Conservation (phyloP, 92 coral and sea anemone genomes). For the Galaxea fascicularis region DNA sequence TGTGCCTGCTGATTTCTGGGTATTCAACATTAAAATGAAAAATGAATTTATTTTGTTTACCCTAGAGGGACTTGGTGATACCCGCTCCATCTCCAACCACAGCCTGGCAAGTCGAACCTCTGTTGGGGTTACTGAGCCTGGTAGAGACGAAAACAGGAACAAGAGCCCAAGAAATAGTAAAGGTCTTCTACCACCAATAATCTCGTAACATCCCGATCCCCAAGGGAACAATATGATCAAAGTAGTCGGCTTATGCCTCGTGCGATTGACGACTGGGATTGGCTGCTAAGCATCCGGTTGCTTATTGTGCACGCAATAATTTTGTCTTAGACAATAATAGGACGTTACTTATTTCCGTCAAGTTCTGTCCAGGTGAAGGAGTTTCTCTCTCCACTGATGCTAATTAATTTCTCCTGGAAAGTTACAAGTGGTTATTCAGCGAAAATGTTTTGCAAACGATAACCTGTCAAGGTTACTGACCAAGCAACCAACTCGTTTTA, state of each 20-base stretch:
- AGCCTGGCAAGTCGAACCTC: conserved; percentile 73
- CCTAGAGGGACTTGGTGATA: conserved; percentile 43
- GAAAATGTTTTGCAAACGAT: background rate
- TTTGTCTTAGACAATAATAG: background rate
- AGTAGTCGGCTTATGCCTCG: background rate
- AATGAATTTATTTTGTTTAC: no score
- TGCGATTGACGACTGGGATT: background rate
- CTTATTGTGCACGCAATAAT: background rate
- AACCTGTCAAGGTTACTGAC: no score
- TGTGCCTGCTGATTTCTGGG: no score
- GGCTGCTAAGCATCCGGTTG: background rate
- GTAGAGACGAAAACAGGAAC: conserved; percentile 37
- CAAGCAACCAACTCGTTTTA: no score
- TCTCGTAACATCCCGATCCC: conserved; percentile 47
- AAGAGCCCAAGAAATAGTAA: conserved; percentile 81
- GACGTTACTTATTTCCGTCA: background rate
- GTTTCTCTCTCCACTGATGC: background rate
- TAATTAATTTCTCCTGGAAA: background rate
- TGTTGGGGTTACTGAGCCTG: conserved; percentile 57
- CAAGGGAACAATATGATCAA: background rate
- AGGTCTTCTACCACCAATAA: conserved; percentile 75
- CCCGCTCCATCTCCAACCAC: conserved; percentile 60
- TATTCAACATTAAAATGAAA: no score
- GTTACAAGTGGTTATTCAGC: background rate
- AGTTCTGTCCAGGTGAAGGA: background rate